Evolutionary conservation across 2,113 vertebrate species (phyloP), one percentile per base, ranked within the genome.

Genomic region (Gymnorhina tibicen): DNA sequence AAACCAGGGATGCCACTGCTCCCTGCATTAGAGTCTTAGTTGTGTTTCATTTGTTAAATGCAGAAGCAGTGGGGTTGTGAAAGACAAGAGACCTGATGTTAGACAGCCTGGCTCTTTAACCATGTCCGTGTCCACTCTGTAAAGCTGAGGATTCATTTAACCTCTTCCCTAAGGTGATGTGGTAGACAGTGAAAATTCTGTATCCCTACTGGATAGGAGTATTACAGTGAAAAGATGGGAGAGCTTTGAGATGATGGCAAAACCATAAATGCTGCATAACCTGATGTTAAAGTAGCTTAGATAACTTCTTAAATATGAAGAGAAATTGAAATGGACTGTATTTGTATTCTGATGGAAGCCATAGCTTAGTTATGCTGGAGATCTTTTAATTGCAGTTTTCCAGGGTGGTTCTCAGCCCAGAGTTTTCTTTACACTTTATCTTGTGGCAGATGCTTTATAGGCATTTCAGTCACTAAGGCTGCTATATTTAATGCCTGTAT

Each of bases 401-500:
- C 22, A 10, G 50, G 50, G 39, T 89, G 21, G 42, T 95, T 88
- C 75, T 93, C 30, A 94, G 63, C 58, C 70, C 59, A 28, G 83
- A 82, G 59, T 85, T 95, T 95, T 89, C 67, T 87, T 94, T 84
- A 73, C 1, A 1, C 32, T 92, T 83, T 81, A 49, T 91, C 39
- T 67, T 67, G 58, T 87, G 86, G 75, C 83, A 93, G 85, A 60
- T 91, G 49, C 53, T 90, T 78, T 95, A 90, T n/a, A 82, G 79
- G 66, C 90, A 87, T 87, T 96, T 89, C 87, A 85, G 30, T 86
- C 59, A 60, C 73, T 72, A 42, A 39, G 52, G 70, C 66, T 95
- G 90, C 67, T 93, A 21, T 59, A 74, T 86, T 94, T 89, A 93
- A 80, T 94, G 55, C 49, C 86, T 60, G n/a, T 85, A 92, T 95